Base-by-base conservation (phyloP, 1,140 invertebrate species). In the Micrasema longulum region DNA sequence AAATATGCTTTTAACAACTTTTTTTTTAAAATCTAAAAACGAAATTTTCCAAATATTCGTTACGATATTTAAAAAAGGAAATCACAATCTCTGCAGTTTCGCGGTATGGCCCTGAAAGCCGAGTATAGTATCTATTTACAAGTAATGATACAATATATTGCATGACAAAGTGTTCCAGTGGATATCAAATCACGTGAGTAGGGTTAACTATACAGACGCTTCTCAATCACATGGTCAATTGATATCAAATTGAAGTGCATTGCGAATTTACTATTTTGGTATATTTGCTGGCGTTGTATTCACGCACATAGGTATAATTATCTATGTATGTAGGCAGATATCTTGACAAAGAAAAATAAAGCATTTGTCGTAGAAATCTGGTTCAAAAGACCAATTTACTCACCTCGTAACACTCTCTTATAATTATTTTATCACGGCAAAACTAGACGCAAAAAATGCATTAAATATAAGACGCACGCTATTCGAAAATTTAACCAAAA, bases 211-310 rank as follows among this genome's bases (percentile, higher is more conserved):
- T 14, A 12, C 50, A 50, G 65, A 55, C 65, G 50, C 36, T 50
- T 38, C 52, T 57, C 65, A 41, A 68, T 68, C 50, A 55, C 22
- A 22, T 50, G 36, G 14, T 10, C 45, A 50, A 38, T 68, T 52
- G 36, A 52, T 31, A 53, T 38, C 45, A 43, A 68, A 68, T 68
- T 55, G 65, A 57, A 68, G 36, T 68, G 65, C 65, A 68, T 66
- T 36, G n/a, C 36, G 20, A 14, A 60, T 18, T 55, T 12, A 60
- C 35, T 20, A 60, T 18, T 55, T 55, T 12, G 12, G 23, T 14
- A 48, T 14, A 16, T 20, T 18, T 18, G 16, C 16, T 48, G 11
- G 47, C 11, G 16, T 9, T 48, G 11, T 48, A 48, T 16, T 48
- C 2, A 11, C 18, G 26, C n/a, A n/a, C 5, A 14, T 6, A 45